Conservation (phyloP, 2,797 vertebrate genomes). For the Sternarchorhynchus goeldii region DNA sequence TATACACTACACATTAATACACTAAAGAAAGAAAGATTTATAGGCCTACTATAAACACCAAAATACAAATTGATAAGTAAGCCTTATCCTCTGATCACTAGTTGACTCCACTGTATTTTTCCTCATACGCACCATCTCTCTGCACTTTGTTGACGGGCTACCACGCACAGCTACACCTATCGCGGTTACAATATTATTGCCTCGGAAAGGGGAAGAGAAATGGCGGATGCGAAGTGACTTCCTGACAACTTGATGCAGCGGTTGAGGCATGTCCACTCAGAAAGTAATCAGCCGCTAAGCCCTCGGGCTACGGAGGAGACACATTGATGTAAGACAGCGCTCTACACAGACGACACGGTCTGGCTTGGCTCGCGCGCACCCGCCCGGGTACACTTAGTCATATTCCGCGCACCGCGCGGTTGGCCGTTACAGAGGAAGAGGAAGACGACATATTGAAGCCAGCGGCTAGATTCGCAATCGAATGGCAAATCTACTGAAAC, state of each 20-base stretch:
- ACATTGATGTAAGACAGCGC: conserved; percentile 62
- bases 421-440: conserved; percentile 12
- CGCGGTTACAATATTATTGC: conserved; percentile 54
- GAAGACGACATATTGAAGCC: conserved; percentile 24
- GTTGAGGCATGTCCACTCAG: conserved; percentile 62
- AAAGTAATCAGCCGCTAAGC: conserved; percentile 62
- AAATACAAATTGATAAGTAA: no score
- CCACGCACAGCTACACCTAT: conserved; percentile 45
- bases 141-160: conserved; percentile 13
- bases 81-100: not conserved
- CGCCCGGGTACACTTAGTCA: conserved; percentile 32
- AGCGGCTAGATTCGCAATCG: conserved; percentile 34
- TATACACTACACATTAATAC: no score
- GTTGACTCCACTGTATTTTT: conserved; percentile 15
- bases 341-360: conserved; percentile 42
- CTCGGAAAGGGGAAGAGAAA: conserved; percentile 53
- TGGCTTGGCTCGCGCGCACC: conserved; percentile 31
- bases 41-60: no score
- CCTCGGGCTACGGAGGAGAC: conserved; percentile 57
- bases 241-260: conserved; percentile 62
- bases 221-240: conserved; percentile 54
- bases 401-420: conserved; percentile 48
- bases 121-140: conserved; percentile 17
- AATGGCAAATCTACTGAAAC: conserved; percentile 28
- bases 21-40: not conserved